Percentiles rank a stretch among this genome's conserved stretches.
Evolutionary conservation across 2,113 vertebrate species (phyloP).

Genomic region (Calidris pygmaea): DNA sequence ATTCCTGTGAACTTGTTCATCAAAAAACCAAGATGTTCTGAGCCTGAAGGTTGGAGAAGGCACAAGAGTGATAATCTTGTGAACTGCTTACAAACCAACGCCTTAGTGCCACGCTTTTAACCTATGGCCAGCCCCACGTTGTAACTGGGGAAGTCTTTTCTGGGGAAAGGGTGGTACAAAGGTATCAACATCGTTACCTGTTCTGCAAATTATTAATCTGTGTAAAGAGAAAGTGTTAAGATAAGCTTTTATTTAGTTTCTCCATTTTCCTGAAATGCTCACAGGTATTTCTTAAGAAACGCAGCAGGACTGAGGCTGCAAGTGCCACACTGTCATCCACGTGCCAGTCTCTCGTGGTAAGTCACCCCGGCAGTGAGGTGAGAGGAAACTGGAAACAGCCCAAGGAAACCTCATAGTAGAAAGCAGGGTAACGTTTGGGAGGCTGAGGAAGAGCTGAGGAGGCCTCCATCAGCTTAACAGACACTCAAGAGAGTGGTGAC

Average conservation of each 20-base stretch:
- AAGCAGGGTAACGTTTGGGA: not conserved
- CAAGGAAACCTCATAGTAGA: not conserved
- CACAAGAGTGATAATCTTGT: not conserved
- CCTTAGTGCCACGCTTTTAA: not conserved
- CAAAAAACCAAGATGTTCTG: not conserved
- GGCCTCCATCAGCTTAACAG: not conserved
- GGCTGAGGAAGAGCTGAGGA: not conserved
- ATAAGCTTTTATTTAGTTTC: not conserved
- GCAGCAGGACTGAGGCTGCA: not conserved
- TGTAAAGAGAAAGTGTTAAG: not conserved
- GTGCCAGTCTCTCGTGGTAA: not conserved
- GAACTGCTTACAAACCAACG: not conserved
- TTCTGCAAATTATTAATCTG: not conserved
- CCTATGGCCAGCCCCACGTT: not conserved
- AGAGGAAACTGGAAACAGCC: not conserved
- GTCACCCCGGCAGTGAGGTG: not conserved
- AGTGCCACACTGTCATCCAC: not conserved
- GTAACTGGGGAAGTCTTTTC: not conserved
- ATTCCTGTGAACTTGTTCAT: not conserved
- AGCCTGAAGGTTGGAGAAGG: not conserved
- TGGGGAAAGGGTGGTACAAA: not conserved
- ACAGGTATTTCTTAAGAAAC: not conserved
- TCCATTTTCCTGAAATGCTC: not conserved
- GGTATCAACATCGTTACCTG: not conserved
- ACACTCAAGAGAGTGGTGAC: not conserved